Percentiles rank a stretch among this genome's conserved stretches.
Conservation (phyloP, 2,888 invertebrate species). For the Pyralis farinalis region DNA sequence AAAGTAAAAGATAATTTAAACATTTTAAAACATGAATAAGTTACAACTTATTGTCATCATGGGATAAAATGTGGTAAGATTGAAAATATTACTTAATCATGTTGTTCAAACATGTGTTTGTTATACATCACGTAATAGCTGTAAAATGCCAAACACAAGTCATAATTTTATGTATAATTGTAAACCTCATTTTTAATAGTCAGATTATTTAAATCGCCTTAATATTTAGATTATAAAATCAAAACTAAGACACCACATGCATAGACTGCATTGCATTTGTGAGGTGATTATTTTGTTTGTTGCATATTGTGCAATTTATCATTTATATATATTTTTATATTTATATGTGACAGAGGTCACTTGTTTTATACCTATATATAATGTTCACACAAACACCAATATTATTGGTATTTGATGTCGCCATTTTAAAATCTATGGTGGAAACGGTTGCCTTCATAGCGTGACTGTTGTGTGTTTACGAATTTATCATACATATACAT, state of each 20-base stretch:
- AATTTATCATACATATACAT: conserved; percentile 4
- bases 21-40: conserved; percentile 1
- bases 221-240: conserved; percentile 51
- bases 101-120: conserved; percentile 25
- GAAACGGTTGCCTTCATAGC: conserved; percentile 3
- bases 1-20: conserved; percentile 8
- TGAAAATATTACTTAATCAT: not conserved
- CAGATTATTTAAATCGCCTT: conserved; percentile 69
- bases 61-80: not conserved
- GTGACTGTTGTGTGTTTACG: conserved; percentile 7
- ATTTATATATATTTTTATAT: conserved; percentile 31
- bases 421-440: not conserved
- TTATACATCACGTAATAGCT: conserved; percentile 44
- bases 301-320: conserved; percentile 43
- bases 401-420: not conserved
- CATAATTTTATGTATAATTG: conserved; percentile 51
- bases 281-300: conserved; percentile 50
- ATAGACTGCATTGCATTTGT: conserved; percentile 75
- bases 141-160: conserved; percentile 64
- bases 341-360: conserved; percentile 29
- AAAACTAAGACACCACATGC: conserved; percentile 62
- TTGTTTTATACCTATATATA: conserved; percentile 24
- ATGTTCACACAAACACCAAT: conserved; percentile 4
- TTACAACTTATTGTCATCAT: not conserved
- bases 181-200: conserved; percentile 65